Percentiles rank a stretch among this genome's conserved stretches.
Evolutionary conservation across 1,140 invertebrate genomes (phyloP).

Genomic region (Nasonia longicornis): DNA sequence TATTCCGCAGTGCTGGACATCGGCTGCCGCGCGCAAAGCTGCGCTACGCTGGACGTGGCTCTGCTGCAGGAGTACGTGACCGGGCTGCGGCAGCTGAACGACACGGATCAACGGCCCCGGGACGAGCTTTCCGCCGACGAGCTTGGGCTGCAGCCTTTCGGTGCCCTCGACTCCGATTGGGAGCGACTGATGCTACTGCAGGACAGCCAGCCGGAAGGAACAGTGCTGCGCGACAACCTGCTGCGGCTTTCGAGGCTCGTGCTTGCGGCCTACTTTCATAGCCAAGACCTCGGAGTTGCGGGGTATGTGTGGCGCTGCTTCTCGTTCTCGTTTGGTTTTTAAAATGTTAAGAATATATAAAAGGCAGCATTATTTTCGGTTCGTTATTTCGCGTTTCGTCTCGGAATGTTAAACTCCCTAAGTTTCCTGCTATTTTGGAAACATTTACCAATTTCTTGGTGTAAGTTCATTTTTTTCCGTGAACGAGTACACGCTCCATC

Average conservation of each 20-base stretch:
- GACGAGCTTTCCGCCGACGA: background rate
- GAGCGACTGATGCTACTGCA: conserved; percentile 49
- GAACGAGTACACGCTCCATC: too few relatives aligned
- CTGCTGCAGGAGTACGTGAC: conserved; percentile 29
- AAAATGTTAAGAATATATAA: too few relatives aligned
- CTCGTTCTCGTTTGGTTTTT: too few relatives aligned
- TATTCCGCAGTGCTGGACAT: background rate
- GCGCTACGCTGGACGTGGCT: background rate
- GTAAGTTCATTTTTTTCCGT: too few relatives aligned
- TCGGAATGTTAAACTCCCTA: too few relatives aligned
- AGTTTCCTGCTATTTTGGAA: too few relatives aligned
- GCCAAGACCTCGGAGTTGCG: conserved; percentile 20
- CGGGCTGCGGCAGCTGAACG: background rate
- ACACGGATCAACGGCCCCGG: too few relatives aligned
- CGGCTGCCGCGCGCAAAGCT: conserved; percentile 14
- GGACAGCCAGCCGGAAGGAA: conserved; percentile 46
- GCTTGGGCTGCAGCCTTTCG: conserved; percentile 47
- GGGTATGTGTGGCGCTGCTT: background rate
- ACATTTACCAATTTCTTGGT: too few relatives aligned
- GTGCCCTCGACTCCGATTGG: conserved; percentile 53
- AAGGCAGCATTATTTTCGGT: too few relatives aligned
- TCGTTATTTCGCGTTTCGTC: too few relatives aligned
- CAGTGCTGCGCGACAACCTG: conserved; percentile 50
- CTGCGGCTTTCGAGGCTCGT: conserved; percentile 50
- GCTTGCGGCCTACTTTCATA: conserved; percentile 47